Percentiles rank a stretch among this genome's conserved stretches.
These are phyloP conservation scores for Plebejus argus DNA, from an alignment of 2,888 invertebrate species.

Conservation along the genomic window DNA sequence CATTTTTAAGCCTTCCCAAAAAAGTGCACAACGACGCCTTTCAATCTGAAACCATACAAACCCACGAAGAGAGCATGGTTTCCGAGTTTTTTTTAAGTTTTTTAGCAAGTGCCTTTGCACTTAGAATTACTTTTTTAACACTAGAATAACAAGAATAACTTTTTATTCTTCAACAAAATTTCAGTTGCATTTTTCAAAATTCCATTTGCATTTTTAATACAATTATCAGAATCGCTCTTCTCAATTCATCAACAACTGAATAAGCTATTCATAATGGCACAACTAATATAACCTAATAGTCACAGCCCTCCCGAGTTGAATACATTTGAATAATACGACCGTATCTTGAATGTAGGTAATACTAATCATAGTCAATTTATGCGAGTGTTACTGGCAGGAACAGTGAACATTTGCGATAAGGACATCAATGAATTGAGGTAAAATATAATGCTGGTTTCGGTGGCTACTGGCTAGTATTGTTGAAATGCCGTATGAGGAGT, in stretches of 20 bases:
- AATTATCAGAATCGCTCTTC: not conserved
- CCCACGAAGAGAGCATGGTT: too few relatives aligned
- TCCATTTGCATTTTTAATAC: not conserved
- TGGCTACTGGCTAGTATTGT: not conserved
- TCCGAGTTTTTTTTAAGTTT: too few relatives aligned
- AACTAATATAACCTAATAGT: conserved; percentile 8
- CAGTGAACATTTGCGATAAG: conserved; percentile 12
- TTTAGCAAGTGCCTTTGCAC: too few relatives aligned
- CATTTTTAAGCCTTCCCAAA: too few relatives aligned
- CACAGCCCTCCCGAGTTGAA: not conserved
- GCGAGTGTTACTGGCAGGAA: not conserved
- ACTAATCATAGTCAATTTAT: conserved; percentile 20
- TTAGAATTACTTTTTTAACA: too few relatives aligned
- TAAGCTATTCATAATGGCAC: conserved; percentile 13
- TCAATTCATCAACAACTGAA: not conserved
- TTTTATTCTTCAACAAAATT: too few relatives aligned
- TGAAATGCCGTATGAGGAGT: too few relatives aligned
- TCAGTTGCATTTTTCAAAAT: not conserved
- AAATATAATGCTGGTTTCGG: not conserved
- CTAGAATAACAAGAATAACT: too few relatives aligned
- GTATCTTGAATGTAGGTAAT: conserved; percentile 18
- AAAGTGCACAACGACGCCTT: too few relatives aligned
- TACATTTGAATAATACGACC: conserved; percentile 28
- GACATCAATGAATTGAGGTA: not conserved
- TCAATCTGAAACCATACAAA: too few relatives aligned